Percentiles rank a stretch among this genome's conserved stretches.
Evolutionary conservation across 2,113 vertebrate genomes (phyloP).

Genomic region (Tenebrosternarchus preto): DNA sequence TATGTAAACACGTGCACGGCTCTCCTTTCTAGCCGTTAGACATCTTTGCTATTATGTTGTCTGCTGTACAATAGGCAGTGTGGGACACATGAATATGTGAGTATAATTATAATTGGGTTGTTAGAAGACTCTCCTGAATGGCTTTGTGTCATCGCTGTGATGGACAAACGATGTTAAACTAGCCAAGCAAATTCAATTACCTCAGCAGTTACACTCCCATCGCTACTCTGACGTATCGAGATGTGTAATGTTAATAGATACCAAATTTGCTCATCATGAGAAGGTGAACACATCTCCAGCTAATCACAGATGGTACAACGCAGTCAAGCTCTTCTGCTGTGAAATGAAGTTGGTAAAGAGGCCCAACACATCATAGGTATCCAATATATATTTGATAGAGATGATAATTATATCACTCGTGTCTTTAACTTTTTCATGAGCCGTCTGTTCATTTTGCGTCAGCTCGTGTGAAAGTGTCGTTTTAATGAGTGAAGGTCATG

Average conservation of each 20-base stretch:
- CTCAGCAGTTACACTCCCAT: conserved; percentile 73
- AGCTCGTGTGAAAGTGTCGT: too few species aligned
- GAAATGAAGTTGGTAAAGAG: background rate
- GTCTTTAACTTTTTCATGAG: conserved; percentile 1
- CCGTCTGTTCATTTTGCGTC: too few species aligned
- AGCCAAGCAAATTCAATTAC: conserved; percentile 83
- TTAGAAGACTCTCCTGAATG: conserved; percentile 68
- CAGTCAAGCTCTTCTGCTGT: conserved; percentile 47
- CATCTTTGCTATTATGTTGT: conserved; percentile 50
- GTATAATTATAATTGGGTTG: conserved; percentile 71
- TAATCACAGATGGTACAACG: conserved; percentile 67
- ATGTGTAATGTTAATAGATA: conserved; percentile 79
- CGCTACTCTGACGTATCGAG: conserved; percentile 74
- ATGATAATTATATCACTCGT: background rate
- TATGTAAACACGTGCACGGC: background rate
- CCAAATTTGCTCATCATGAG: conserved; percentile 71
- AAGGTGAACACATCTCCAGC: conserved; percentile 73
- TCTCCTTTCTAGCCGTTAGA: conserved; percentile 3
- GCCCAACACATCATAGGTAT: background rate
- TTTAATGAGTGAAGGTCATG: too few species aligned
- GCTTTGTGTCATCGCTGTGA: conserved; percentile 73
- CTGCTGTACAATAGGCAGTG: conserved; percentile 61
- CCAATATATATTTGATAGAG: too few species aligned
- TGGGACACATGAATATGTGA: conserved; percentile 75
- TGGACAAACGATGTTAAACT: conserved; percentile 75